These are phyloP conservation scores for Cantharis rufa DNA, from an alignment of 2,888 invertebrate species.

Conservation along the genomic window DNA sequence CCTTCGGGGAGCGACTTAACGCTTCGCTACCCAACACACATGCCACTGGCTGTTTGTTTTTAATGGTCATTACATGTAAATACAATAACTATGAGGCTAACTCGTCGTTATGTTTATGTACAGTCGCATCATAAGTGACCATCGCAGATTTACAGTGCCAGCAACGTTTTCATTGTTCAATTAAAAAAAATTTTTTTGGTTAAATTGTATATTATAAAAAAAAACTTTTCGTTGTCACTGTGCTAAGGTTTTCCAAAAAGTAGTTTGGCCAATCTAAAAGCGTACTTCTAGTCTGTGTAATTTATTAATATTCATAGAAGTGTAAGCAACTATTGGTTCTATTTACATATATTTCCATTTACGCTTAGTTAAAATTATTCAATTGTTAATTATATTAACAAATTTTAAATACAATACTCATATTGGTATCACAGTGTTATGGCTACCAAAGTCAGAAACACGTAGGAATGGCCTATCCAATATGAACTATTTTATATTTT, in stretches of 20 bases:
- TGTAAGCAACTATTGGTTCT: neutral
- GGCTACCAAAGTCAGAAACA: neutral
- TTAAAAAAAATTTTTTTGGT: no score
- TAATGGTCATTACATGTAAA: constrained; percentile 54
- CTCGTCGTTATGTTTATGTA: constrained; percentile 34
- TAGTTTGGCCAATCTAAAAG: neutral
- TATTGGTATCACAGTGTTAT: neutral
- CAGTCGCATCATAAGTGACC: constrained; percentile 32
- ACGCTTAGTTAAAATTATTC: neutral
- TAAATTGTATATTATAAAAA: neutral
- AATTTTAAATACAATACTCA: neutral
- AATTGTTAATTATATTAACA: neutral
- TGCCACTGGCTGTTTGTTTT: constrained; percentile 53
- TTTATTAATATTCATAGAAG: neutral
- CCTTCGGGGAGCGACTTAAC: constrained; percentile 62
- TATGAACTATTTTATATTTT: neutral
- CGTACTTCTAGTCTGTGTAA: neutral
- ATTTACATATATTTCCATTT: neutral
- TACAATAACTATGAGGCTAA: constrained; percentile 48
- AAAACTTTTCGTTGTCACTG: neutral
- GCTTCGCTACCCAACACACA: constrained; percentile 61
- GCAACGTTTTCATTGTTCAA: constrained; percentile 4
- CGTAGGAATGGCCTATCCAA: neutral
- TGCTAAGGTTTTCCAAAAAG: neutral
- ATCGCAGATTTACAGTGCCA: constrained; percentile 12